Base-by-base conservation (phyloP, 2,888 invertebrate species). In the Eurytoma adleriae region DNA sequence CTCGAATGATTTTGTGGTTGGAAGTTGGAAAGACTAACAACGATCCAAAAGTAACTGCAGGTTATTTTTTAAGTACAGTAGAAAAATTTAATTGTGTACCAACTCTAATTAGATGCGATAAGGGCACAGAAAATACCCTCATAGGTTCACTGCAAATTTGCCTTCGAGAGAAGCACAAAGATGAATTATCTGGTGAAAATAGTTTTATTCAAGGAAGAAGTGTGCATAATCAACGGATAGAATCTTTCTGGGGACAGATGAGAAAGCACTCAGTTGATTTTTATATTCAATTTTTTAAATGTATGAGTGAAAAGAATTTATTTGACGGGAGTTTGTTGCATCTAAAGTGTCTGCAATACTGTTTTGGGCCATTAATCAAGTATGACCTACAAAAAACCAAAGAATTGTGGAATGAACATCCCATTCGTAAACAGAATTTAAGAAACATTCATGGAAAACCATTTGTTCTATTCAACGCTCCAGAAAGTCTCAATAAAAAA, bases 1-100 rank as follows among this genome's bases (percentile, higher is more conserved):
- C 73, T 0, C 48, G 73, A 20, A 79, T 78, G 54, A 64, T 83
- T 30, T 18, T 83, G 18, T 83, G 79, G 79, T 40, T 73, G 4
- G 54, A 81, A 50, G 75, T 80, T 12, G 78, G 68, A 7, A 59
- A 64, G 0, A 59, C 77, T 12, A 80, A 80, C 40, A 80, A 80
- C 40, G 68, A 72, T 3, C 80, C 80, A 0, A 62, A 80, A 68
- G 52, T 70, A 2, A 56, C 20, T 7, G 56, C 57, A 14, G 16
- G 67, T 66, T 74, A 74, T 59, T 74, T 40, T 67, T 54, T 74
- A 16, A 88, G 70, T 20, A 24, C 69, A 0, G 27, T 72, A 3
- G 20, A 80, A n/a, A 69, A 78, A 64, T 27, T 79, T 0, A 69
- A 79, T 14, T 48, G 52, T 14, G 30, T 83, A 48, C 75, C 81